phyloP scores from a whole-genome alignment of 2,888 invertebrate genomes.

The Galeopsomyia nigrocyanea region DNA sequence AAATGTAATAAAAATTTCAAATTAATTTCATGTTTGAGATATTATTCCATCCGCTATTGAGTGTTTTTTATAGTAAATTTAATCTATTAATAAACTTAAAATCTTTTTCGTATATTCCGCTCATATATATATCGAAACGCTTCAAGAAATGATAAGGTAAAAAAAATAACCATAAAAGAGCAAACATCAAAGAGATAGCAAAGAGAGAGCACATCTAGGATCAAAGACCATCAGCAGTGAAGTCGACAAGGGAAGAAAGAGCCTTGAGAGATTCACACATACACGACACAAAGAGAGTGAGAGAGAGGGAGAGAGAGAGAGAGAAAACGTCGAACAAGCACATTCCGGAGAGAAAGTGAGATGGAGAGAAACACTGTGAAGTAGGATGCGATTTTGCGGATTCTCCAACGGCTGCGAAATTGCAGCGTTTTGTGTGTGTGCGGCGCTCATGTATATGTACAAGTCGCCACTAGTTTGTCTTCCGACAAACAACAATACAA shows the following conservation, averaged over 20 bases:
- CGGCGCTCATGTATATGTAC: background rate
- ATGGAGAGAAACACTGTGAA: background rate
- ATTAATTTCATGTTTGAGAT: too few species aligned
- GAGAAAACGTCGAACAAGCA: background rate
- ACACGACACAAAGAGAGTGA: background rate
- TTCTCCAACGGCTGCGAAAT: conserved; percentile 5
- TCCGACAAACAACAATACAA: conserved; percentile 23
- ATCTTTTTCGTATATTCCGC: background rate
- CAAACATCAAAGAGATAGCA: conserved; percentile 19
- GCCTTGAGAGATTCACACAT: too few species aligned
- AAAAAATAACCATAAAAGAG: conserved; percentile 33
- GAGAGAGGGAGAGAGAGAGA: background rate
- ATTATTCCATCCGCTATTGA: background rate
- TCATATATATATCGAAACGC: background rate
- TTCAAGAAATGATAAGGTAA: background rate
- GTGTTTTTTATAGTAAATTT: background rate
- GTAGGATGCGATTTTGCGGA: conserved; percentile 9
- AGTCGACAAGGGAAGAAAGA: background rate
- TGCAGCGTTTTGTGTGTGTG: conserved; percentile 20
- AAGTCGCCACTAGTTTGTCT: background rate
- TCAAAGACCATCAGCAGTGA: conserved; percentile 5
- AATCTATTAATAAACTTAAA: background rate
- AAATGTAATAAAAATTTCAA: too few species aligned
- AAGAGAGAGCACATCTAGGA: conserved; percentile 23
- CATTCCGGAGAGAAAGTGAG: background rate